These are phyloP conservation scores for Tenthredo mesomela DNA, from an alignment of 2,888 invertebrate genomes.

Conservation along the genomic window DNA sequence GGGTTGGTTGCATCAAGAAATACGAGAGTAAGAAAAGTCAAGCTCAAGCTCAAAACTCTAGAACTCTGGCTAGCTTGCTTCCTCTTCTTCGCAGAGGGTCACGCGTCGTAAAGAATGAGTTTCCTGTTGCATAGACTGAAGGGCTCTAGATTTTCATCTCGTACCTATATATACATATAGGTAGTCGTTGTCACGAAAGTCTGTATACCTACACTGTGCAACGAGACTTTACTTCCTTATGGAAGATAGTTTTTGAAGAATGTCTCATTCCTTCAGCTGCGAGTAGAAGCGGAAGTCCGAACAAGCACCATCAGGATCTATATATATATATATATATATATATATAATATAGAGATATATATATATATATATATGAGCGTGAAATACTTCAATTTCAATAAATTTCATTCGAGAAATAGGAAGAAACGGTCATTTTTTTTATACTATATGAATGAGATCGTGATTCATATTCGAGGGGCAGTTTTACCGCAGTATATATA, in stretches of 20 bases:
- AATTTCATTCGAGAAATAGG: neutral
- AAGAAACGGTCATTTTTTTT: neutral
- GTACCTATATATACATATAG: no score
- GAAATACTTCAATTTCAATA: neutral
- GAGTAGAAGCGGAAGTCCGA: neutral
- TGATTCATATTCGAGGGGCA: neutral
- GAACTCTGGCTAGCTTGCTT: neutral
- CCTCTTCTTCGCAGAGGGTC: neutral
- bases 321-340: neutral
- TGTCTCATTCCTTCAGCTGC: neutral
- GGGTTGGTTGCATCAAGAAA: neutral
- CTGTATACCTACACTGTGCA: neutral
- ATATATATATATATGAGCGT: neutral
- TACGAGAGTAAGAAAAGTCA: neutral
- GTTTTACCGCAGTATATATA: neutral
- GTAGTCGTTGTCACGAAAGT: neutral
- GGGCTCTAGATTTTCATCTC: slow-evolving; percentile 9
- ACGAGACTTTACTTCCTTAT: neutral
- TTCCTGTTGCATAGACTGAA: slow-evolving; percentile 1
- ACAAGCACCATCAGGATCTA: neutral
- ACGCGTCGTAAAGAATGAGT: neutral
- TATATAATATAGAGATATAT: no score
- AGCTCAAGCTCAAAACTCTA: neutral
- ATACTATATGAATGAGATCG: neutral
- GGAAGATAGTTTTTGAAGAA: neutral